Evolutionary conservation across 2,888 invertebrate species (phyloP), one percentile per base, ranked within the genome.

Genomic region (Nebria salina): DNA sequence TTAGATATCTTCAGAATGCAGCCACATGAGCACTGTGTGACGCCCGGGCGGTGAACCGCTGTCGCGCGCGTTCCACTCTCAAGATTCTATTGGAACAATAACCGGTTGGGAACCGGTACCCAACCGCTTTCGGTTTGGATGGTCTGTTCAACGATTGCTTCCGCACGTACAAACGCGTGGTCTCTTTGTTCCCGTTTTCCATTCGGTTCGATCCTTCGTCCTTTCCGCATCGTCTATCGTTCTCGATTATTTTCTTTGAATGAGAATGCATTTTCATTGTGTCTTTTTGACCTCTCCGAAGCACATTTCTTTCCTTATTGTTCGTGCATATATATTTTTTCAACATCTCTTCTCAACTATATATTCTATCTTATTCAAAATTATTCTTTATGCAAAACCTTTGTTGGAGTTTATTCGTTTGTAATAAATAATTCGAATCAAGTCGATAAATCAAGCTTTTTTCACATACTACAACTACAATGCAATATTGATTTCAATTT

Each of bases 1-100:
- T 79, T 78, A 79, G 79, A 79, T 79, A 79, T 73, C 79, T 79
- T 54, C 54, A 65, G 65, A 78, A 79, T 79, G 79, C 79, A 79
- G 68, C 73, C 79, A 54, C 54, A 54, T 54, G 54, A 54, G 13
- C 54, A 54, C 54, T 54, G 54, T 54, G 54, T 54, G 54, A 54
- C 54, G 13, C 54, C 54, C 54, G 54, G 8, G 54, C 54, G 54
- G 54, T 54, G 54, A 54, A 54, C 54, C 54, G 54, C 54, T 54
- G 54, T 54, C 54, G 54, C 13, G 54, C 54, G 54, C 54, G 54
- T 54, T 54, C 54, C 20, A 54, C 54, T 54, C 54, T 8, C 54
- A 8, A 54, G 13, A 54, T 54, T 54, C 54, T 54, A 34, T 34
- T n/a, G 73, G 73, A 78, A 78, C 77, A 77, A 77, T 77, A 77